Evolutionary conservation across 2,797 vertebrate genomes (phyloP).

Genomic region (Gadopsis bispinosus): DNA sequence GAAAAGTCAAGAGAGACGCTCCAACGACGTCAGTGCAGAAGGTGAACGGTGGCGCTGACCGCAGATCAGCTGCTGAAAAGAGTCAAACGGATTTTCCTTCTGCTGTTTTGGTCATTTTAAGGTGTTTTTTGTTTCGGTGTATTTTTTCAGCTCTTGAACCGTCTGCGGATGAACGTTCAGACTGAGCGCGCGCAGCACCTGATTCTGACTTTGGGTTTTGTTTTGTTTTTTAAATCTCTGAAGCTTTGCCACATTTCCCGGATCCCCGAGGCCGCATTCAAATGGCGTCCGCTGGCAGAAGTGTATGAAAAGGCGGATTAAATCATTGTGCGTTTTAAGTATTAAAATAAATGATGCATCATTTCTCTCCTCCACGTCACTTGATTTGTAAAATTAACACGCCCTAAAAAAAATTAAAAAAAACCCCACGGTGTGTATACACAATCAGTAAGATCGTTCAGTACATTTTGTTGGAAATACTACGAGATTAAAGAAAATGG

Average conservation of each 20-base stretch:
- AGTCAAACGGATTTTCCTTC: not conserved
- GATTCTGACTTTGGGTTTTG: not conserved
- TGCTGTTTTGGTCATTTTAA: not conserved
- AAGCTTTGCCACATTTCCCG: not conserved
- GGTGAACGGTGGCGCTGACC: not conserved
- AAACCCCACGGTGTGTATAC: too few species aligned
- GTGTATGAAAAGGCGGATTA: not conserved
- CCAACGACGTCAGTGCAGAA: not conserved
- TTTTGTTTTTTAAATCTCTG: not conserved
- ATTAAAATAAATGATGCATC: not conserved
- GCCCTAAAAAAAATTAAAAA: not conserved
- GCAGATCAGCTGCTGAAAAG: not conserved
- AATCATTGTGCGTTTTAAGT: not conserved
- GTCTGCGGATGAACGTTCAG: not conserved
- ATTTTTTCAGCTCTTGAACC: not conserved
- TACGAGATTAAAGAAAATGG: not conserved
- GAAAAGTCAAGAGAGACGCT: constrained; percentile 1
- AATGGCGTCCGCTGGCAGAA: not conserved
- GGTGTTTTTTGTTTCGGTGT: not conserved
- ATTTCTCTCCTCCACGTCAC: not conserved
- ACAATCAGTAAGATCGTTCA: not conserved
- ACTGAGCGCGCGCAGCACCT: not conserved
- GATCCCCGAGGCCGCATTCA: not conserved
- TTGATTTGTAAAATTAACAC: not conserved
- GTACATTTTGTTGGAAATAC: not conserved